Percentiles rank a stretch among this genome's conserved stretches.
Conservation (phyloP, 2,888 invertebrate species). For the Syrista parreyssii region DNA sequence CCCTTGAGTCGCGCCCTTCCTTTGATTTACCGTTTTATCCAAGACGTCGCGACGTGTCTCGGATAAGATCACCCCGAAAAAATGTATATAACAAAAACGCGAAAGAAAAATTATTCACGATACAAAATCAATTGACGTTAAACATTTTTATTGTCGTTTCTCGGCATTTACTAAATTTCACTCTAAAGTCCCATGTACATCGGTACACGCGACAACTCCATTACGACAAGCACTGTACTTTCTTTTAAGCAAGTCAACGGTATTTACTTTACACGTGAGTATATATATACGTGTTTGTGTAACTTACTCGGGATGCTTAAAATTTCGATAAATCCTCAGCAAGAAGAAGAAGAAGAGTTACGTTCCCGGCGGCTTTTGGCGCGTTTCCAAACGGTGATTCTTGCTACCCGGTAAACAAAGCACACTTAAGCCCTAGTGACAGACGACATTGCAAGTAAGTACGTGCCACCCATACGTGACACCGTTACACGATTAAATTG, state of each 20-base stretch:
- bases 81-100: no score
- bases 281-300: not conserved
- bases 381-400: conserved; percentile 37
- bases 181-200: no score
- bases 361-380: conserved; percentile 32
- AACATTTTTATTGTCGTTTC: no score
- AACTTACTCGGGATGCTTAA: conserved; percentile 45
- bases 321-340: conserved; percentile 57
- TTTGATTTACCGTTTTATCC: conserved; percentile 25
- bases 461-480: not conserved
- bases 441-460: not conserved
- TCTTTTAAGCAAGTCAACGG: no score
- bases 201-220: no score
- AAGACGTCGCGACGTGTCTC: not conserved
- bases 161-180: no score
- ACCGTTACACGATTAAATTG: not conserved
- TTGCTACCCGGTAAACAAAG: conserved; percentile 34
- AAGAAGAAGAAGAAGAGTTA: conserved; percentile 18
- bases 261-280: not conserved
- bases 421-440: conserved; percentile 18
- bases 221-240: no score
- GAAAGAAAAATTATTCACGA: no score
- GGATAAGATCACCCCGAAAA: no score
- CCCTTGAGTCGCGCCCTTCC: conserved; percentile 27
- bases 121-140: no score